phyloP scores from a whole-genome alignment of 2,888 invertebrate genomes.

The Calameuta filiformis region DNA sequence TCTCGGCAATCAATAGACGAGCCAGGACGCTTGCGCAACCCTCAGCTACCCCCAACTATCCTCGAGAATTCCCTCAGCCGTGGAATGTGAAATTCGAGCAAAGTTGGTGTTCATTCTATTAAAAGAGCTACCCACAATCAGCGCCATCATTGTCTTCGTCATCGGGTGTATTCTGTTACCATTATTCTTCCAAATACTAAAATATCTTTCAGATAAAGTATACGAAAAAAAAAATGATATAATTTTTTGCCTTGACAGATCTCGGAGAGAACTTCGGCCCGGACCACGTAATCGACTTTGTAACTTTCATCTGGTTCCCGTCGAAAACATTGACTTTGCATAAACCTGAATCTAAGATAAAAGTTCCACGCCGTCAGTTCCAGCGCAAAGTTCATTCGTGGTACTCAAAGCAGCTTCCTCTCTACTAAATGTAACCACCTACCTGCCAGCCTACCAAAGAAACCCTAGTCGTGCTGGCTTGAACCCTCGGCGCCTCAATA shows the following conservation, averaged over 20 bases:
- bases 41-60: constrained; percentile 22
- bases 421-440: neutral
- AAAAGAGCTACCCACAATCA: neutral
- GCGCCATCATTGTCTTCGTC: neutral
- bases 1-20: constrained; percentile 56
- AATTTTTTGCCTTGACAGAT: neutral
- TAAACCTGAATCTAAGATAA: neutral
- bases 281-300: neutral
- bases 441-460: constrained; percentile 11
- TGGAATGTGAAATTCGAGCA: neutral
- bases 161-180: neutral
- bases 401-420: neutral
- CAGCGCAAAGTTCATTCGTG: neutral
- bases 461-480: constrained; percentile 27
- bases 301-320: neutral
- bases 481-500: constrained; percentile 16
- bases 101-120: neutral
- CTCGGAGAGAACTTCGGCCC: neutral
- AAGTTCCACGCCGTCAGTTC: neutral
- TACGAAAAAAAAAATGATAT: neutral
- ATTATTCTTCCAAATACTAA: neutral
- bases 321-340: neutral
- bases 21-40: constrained; percentile 52
- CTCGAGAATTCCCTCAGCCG: neutral
- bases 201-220: neutral